A percentile compares a stretch with the other conserved stretches of the same genome.
These are phyloP conservation scores for Rhopalosiphum nymphaeae DNA, from an alignment of 2,888 invertebrate species.

Conservation along the genomic window DNA sequence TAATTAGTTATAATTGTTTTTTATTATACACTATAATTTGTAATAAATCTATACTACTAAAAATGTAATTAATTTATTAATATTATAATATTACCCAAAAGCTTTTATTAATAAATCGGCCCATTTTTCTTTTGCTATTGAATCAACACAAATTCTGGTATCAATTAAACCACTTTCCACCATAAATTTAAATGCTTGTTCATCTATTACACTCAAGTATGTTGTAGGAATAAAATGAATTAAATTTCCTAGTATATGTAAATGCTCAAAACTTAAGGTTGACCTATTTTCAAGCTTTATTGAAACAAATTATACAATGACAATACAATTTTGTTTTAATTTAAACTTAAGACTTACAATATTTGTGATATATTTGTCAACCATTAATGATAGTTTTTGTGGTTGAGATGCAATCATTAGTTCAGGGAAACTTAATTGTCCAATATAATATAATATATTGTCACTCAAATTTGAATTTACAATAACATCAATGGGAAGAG, in stretches of 20 bases:
- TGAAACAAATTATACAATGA: background rate
- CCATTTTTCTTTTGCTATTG: constrained; percentile 50
- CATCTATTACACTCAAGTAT: constrained; percentile 37
- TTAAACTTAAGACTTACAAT: constrained; percentile 45
- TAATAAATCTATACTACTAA: background rate
- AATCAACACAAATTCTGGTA: constrained; percentile 52
- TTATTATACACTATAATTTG: background rate
- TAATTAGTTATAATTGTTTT: background rate
- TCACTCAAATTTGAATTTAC: constrained; percentile 47
- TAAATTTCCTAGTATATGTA: constrained; percentile 59
- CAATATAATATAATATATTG: constrained; percentile 48
- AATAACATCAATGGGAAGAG: constrained; percentile 55
- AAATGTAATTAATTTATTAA: background rate
- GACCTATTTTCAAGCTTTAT: constrained; percentile 47
- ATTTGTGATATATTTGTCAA: constrained; percentile 40
- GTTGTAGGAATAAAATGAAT: constrained; percentile 50
- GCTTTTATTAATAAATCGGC: constrained; percentile 49
- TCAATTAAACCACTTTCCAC: constrained; percentile 55
- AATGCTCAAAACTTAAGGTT: constrained; percentile 45
- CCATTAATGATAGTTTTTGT: constrained; percentile 28
- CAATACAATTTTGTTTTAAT: background rate
- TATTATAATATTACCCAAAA: constrained; percentile 54
- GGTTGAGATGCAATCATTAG: constrained; percentile 46
- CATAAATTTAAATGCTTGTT: constrained; percentile 43
- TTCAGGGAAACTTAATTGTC: constrained; percentile 53